These are phyloP conservation scores for Mayetiola destructor DNA, from an alignment of 2,888 invertebrate species.

Conservation along the genomic window DNA sequence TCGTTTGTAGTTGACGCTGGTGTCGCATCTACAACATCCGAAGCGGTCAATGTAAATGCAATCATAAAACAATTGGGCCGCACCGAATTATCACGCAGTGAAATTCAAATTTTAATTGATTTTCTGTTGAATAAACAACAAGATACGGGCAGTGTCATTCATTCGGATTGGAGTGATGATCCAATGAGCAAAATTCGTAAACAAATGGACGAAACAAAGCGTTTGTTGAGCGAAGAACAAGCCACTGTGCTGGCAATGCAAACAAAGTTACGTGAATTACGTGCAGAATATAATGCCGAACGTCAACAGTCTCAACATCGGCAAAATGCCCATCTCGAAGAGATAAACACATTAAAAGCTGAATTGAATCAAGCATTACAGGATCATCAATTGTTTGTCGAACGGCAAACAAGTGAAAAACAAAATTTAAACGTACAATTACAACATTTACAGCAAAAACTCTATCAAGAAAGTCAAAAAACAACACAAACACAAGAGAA, in stretches of 20 bases:
- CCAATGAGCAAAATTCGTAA: constrained; percentile 74
- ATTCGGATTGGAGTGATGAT: constrained; percentile 81
- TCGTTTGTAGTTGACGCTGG: constrained; percentile 36
- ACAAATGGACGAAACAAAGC: constrained; percentile 77
- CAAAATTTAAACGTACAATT: constrained; percentile 20
- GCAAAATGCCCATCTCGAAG: constrained; percentile 29
- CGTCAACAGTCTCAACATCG: constrained; percentile 29
- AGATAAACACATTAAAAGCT: constrained; percentile 22
- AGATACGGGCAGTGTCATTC: constrained; percentile 51
- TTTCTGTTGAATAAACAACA: constrained; percentile 78
- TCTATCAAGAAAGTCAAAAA: constrained; percentile 30
- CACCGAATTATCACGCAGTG: constrained; percentile 68
- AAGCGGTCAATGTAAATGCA: constrained; percentile 53
- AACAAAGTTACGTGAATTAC: constrained; percentile 63
- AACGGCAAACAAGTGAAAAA: constrained; percentile 29
- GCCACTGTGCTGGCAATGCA: constrained; percentile 51
- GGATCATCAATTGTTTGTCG: constrained; percentile 29
- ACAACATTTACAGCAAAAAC: constrained; percentile 29
- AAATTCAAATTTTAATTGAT: constrained; percentile 81
- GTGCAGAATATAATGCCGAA: constrained; percentile 36
- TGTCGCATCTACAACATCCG: constrained; percentile 39
- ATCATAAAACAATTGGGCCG: constrained; percentile 61
- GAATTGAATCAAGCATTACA: constrained; percentile 30
- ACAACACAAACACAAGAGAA: constrained; percentile 27
- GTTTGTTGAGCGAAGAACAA: constrained; percentile 55